A percentile compares a stretch with the other conserved stretches of the same genome.
phyloP scores from a whole-genome alignment of 2,888 invertebrate genomes.

The Drosophila nr. perissopoda region DNA sequence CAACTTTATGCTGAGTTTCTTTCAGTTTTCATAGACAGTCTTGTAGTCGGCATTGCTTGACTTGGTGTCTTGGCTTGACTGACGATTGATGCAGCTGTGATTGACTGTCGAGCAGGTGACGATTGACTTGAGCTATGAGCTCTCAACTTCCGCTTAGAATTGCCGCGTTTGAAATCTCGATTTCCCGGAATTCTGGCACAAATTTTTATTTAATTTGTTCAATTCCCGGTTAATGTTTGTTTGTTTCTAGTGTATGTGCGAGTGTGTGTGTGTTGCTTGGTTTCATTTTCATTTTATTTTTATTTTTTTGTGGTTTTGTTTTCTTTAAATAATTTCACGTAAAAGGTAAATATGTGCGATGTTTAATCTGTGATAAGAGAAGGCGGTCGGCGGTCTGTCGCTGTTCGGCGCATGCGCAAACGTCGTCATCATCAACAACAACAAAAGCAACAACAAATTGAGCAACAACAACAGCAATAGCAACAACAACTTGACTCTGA shows the following conservation, averaged over 20 bases:
- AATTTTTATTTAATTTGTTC: constrained; percentile 57
- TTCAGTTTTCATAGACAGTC: neutral
- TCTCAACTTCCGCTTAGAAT: constrained; percentile 59
- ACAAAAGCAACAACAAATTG: constrained; percentile 20
- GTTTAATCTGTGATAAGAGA: constrained; percentile 70
- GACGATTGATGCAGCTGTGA: constrained; percentile 64
- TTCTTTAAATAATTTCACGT: constrained; percentile 78
- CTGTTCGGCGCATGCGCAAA: constrained; percentile 65
- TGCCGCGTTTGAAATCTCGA: constrained; percentile 70
- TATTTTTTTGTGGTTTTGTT: constrained; percentile 54
- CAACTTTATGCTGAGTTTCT: neutral
- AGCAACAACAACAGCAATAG: constrained; percentile 15
- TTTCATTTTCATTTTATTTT: constrained; percentile 53
- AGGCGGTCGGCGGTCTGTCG: constrained; percentile 34
- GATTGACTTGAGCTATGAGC: constrained; percentile 51
- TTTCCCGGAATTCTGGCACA: constrained; percentile 70
- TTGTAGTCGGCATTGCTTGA: neutral
- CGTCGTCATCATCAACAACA: constrained; percentile 45
- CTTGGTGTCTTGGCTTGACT: constrained; percentile 5
- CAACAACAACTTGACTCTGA: constrained; percentile 59
- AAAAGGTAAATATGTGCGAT: constrained; percentile 70
- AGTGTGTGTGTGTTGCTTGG: constrained; percentile 31
- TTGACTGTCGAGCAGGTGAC: constrained; percentile 61
- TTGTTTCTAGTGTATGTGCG: constrained; percentile 50
- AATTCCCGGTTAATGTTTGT: constrained; percentile 77